Conservation (phyloP, 1,140 invertebrate genomes). For the Probaryconus sp. region DNA sequence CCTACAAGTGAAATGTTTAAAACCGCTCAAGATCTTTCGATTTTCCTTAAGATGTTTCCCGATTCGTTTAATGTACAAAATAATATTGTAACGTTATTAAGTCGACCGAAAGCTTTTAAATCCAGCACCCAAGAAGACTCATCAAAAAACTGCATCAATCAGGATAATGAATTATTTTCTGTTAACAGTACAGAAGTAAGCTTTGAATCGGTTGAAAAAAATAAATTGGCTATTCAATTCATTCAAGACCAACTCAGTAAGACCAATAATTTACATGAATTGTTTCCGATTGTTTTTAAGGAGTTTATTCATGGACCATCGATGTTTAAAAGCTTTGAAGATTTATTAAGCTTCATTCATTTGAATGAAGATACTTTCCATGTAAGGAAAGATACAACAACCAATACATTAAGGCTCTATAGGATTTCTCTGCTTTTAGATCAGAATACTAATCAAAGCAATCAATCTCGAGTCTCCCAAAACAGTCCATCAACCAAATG, state of each 20-base stretch:
- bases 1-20: constrained; percentile 91
- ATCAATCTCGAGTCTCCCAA: too few species aligned
- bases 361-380: constrained; percentile 5
- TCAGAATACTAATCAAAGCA: too few species aligned
- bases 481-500: too few species aligned
- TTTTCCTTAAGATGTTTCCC: constrained; percentile 93
- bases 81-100: constrained; percentile 90
- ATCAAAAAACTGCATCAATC: not conserved
- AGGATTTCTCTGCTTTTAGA: too few species aligned
- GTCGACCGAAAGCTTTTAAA: constrained; percentile 80
- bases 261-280: too few species aligned
- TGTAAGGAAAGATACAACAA: not conserved
- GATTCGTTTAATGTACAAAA: constrained; percentile 94
- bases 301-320: constrained; percentile 3
- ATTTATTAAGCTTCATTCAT: constrained; percentile 11
- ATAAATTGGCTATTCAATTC: too few species aligned
- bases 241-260: too few species aligned
- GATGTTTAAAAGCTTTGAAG: constrained; percentile 5
- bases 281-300: constrained; percentile 21
- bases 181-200: too few species aligned
- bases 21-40: constrained; percentile 89
- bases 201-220: too few species aligned
- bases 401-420: too few species aligned
- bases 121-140: not conserved
- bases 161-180: too few species aligned